phyloP scores from a whole-genome alignment of 2,797 vertebrate genomes.

The Steatocranus sp. region DNA sequence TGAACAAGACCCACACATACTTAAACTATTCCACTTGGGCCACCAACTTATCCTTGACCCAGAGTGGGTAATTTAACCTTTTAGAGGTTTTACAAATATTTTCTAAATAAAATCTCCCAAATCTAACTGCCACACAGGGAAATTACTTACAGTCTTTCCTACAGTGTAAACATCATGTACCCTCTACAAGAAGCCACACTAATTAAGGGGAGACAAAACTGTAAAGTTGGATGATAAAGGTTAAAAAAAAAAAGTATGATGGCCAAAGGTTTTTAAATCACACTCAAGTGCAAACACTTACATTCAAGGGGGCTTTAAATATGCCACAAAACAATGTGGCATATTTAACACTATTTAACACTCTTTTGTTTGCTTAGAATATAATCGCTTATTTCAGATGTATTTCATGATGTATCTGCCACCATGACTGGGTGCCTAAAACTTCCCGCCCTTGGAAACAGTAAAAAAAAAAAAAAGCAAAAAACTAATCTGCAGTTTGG shows the following conservation, averaged over 20 bases:
- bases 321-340: neutral
- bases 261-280: neutral
- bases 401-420: neutral
- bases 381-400: neutral
- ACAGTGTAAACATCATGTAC: neutral
- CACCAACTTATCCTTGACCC: neutral
- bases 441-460: neutral
- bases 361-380: neutral
- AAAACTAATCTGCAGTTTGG: neutral
- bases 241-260: neutral
- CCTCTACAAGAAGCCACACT: neutral
- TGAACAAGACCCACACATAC: neutral
- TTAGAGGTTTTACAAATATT: neutral
- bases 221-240: neutral
- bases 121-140: neutral
- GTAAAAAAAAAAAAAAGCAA: neutral
- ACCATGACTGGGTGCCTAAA: neutral
- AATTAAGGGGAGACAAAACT: neutral
- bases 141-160: neutral
- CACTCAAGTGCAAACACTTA: neutral
- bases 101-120: neutral
- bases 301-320: neutral
- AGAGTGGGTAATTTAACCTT: neutral
- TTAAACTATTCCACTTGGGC: neutral
- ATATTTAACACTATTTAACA: neutral